A percentile compares a stretch with the other conserved stretches of the same genome.
Conservation (phyloP, 2,888 invertebrate genomes). For the Drosophila demipolita region DNA sequence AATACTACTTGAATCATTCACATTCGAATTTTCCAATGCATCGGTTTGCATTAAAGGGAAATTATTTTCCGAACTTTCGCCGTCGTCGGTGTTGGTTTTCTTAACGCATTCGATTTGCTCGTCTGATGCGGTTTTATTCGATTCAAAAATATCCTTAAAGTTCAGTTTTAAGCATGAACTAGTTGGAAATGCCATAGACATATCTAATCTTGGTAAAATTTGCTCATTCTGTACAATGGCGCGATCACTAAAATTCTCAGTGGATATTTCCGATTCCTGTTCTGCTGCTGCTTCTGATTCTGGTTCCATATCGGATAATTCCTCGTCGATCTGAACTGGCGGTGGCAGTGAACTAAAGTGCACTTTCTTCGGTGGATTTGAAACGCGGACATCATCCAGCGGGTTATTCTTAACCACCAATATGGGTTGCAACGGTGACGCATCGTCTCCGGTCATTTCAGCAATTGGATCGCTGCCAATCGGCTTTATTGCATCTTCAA, state of each 20-base stretch:
- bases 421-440: slow-evolving; percentile 31
- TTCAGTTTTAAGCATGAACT: background rate
- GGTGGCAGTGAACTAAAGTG: slow-evolving; percentile 31
- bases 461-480: background rate
- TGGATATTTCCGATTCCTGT: background rate
- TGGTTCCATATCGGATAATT: background rate
- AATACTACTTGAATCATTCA: background rate
- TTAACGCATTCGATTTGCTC: background rate
- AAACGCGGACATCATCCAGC: background rate
- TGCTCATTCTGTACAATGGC: background rate
- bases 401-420: slow-evolving; percentile 1
- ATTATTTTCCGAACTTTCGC: background rate
- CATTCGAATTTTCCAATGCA: background rate
- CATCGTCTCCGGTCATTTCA: too few relatives aligned
- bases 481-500: background rate
- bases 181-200: background rate
- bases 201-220: background rate
- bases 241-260: background rate
- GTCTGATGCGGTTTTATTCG: background rate
- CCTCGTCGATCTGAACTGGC: background rate
- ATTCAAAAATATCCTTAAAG: background rate
- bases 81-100: background rate
- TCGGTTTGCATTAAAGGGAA: background rate
- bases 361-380: slow-evolving; percentile 27
- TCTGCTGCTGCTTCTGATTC: background rate